Base-by-base conservation (phyloP, 2,888 invertebrate genomes). In the Eustalomyia histrio region DNA sequence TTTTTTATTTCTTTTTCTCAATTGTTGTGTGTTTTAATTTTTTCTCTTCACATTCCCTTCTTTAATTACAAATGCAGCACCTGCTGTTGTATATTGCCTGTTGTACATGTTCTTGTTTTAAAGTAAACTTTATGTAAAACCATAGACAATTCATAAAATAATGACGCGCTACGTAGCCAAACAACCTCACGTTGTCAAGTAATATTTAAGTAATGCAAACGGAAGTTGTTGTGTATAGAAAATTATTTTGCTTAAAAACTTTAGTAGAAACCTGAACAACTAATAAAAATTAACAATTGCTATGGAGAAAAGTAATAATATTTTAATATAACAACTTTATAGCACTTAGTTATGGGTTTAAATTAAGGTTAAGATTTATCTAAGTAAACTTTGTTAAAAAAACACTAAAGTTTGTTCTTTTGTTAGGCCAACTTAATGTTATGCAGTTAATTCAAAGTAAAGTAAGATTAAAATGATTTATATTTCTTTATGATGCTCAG, bases 61-160 rank as follows among this genome's bases (percentile, higher is more conserved):
- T 72, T 80, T 83, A 76, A 78, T 83, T 80, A 80, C 35, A 55
- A 72, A 80, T 83, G 78, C 83, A 78, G 78, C 83, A 83, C 83
- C 80, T 83, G 83, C 72, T 76, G 76, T 61, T 65, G n/a, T 9
- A 29, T 50, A 57, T 60, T 16, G 24, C 16, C 17, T 55, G 33
- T 50, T 55, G 33, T 50, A 47, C 74, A 60, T 75, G 53, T 79
- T 67, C 53, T 75, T 65, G 21, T 47, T 68, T 18, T 68, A 17
- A 63, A 68, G 21, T 3, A 57, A 61, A 58, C 58, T 76, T 68
- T 63, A 57, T 69, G 63, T 69, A 58, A 65, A 69, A 64, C 35
- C 57, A 52, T 57, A 24, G 47, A 63, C 58, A 76, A 65, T 71
- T 60, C 58, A 52, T 64, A 71, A 76, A 61, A 50, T 65, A 72